Evolutionary conservation across 2,113 vertebrate genomes (phyloP), one percentile per base, ranked within the genome.

Genomic region (Tenebrosternarchus preto): DNA sequence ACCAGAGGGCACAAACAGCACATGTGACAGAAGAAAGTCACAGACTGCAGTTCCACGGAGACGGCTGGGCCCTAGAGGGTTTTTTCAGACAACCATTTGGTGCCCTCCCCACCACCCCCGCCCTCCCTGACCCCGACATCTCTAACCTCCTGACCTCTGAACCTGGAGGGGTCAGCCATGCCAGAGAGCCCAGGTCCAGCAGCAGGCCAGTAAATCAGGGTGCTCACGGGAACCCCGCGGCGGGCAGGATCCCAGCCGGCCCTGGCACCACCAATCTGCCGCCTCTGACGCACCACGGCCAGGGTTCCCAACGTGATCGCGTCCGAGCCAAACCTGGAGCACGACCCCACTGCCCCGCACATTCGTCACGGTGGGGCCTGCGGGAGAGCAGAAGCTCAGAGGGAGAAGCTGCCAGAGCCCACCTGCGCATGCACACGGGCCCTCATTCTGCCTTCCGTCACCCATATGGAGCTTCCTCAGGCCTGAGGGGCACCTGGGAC

Each of bases 31-130:
- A 83, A 78, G 77, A 86, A 60, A 77, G 5, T 61, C 81, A 82
- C 86, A 87, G 63, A 79, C 87, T 80, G 82, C 82, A 73, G 31
- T 82, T 88, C 90, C 88, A 87, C 72, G 64, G 88, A 88, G 92
- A 91, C 75, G 63, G 71, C 53, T 82, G 55, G 80, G 80, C 85
- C 88, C 80, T 61, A 15, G 71, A 71, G 74, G 84, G 80, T 87
- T 89, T 89, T 80, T 90, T 89, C 83, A 91, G 89, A 90, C 88
- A 84, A 84, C 90, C 92, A 92, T 93, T 93, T 93, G 92, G 88
- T 77, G 81, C 81, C 74, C 71, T 25, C 24, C 69, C 31, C 39
- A 36, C 70, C 60, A 60, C 61, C 61, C 73, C 76, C 72, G 2
- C 43, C 39, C 9, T 50, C 12, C 43, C 43, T 50, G 43, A 50